Conservation (phyloP, 2,113 vertebrate genomes). For the Perca flavescens region DNA sequence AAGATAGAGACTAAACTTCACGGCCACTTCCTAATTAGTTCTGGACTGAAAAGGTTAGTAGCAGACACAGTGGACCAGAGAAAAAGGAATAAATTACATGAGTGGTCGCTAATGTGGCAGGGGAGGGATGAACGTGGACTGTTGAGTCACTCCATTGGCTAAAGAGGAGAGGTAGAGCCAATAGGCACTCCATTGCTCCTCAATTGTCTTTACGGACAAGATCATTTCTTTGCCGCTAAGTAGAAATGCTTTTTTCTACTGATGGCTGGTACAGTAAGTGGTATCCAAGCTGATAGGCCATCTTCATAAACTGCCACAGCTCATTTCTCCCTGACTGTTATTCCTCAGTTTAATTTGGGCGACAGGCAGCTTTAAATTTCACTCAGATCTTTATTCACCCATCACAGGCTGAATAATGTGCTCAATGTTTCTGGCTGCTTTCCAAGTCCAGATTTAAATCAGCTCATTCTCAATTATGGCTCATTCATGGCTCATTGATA, state of each 20-base stretch:
- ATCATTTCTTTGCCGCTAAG: neutral
- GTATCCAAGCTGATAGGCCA: neutral
- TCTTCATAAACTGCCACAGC: conserved; percentile 13
- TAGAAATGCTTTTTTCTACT: conserved; percentile 1
- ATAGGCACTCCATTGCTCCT: conserved; percentile 59
- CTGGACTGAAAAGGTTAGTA: conserved; percentile 46
- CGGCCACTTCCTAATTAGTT: conserved; percentile 21
- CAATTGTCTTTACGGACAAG: conserved; percentile 40
- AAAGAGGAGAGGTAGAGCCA: conserved; percentile 75
- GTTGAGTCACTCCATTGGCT: conserved; percentile 60
- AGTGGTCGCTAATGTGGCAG: conserved; percentile 32
- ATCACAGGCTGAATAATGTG: conserved; percentile 16
- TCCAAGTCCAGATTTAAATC: conserved; percentile 27
- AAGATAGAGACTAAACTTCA: conserved; percentile 26
- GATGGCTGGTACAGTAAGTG: too few species aligned
- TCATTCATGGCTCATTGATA: conserved; percentile 65
- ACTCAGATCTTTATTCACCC: conserved; percentile 33
- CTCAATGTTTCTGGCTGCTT: conserved; percentile 33
- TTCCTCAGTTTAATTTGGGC: conserved; percentile 8
- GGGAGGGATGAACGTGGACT: conserved; percentile 52
- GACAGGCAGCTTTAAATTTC: conserved; percentile 12
- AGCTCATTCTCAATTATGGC: conserved; percentile 40
- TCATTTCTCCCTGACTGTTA: conserved; percentile 13
- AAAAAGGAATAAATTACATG: conserved; percentile 28
- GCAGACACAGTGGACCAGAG: conserved; percentile 20